These are phyloP conservation scores for Camponotus vicinus DNA, from an alignment of 1,140 invertebrate species.

Conservation along the genomic window DNA sequence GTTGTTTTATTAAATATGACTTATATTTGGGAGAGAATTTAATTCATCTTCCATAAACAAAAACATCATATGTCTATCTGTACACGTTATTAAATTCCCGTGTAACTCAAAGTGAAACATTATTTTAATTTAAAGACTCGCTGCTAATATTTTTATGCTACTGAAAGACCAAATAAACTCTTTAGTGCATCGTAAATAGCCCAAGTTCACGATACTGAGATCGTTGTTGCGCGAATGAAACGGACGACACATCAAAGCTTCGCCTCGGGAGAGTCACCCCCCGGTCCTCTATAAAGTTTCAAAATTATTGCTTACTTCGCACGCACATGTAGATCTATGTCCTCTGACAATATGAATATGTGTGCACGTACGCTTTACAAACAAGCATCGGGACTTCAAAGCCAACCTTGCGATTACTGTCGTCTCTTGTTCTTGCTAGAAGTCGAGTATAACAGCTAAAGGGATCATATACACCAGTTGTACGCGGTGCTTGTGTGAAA, in stretches of 20 bases:
- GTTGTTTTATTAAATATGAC: background rate
- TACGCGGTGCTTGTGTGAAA: background rate
- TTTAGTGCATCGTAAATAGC: background rate
- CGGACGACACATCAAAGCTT: conserved; percentile 34
- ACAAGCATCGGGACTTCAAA: conserved; percentile 59
- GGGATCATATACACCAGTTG: conserved; percentile 2
- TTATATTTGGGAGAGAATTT: background rate
- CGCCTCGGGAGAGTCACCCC: background rate
- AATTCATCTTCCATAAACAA: background rate
- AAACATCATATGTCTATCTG: background rate
- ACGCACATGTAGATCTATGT: conserved; percentile 12
- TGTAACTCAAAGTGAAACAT: background rate
- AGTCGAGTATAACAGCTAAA: conserved; percentile 49
- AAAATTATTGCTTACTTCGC: conserved; percentile 54
- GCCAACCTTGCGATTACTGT: conserved; percentile 42
- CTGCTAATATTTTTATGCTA: background rate
- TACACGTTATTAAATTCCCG: background rate
- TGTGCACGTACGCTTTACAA: conserved; percentile 55
- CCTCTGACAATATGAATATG: conserved; percentile 53
- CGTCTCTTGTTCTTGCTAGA: conserved; percentile 30
- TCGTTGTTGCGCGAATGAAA: conserved; percentile 31
- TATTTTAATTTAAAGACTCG: background rate
- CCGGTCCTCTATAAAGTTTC: conserved; percentile 49
- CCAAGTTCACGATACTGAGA: background rate
- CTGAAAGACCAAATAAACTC: background rate